A percentile compares a stretch with the other conserved stretches of the same genome.
Conservation (phyloP, 2,113 vertebrate genomes). For the Thermophis baileyi region DNA sequence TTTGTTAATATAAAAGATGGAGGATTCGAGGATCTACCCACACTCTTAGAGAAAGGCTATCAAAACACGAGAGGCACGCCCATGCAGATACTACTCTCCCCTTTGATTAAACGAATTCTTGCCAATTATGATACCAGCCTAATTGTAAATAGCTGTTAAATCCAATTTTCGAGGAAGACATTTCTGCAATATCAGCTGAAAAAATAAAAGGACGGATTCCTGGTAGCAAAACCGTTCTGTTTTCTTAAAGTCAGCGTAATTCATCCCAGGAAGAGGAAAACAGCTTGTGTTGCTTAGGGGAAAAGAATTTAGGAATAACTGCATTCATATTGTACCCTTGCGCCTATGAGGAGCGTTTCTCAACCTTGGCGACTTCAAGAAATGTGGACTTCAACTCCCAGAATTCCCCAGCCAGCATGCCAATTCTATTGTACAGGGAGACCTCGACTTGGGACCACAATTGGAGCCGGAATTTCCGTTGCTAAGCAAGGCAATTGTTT, state of each 20-base stretch:
- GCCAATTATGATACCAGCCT: constrained; percentile 58
- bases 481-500: background rate
- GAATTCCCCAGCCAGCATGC: background rate
- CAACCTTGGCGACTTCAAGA: background rate
- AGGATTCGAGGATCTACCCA: background rate
- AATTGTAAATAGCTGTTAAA: constrained; percentile 48
- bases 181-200: constrained; percentile 48
- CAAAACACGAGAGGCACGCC: constrained; percentile 58
- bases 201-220: constrained; percentile 15
- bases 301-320: background rate
- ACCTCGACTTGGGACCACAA: background rate
- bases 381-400: background rate
- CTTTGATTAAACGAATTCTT: constrained; percentile 50
- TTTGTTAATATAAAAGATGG: no score
- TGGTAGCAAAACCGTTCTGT: constrained; percentile 37
- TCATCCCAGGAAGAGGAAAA: background rate
- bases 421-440: background rate
- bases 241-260: constrained; percentile 35
- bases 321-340: background rate
- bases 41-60: constrained; percentile 2
- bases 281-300: background rate
- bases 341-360: background rate
- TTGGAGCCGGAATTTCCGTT: background rate
- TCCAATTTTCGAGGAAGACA: constrained; percentile 37
- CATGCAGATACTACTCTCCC: constrained; percentile 57